Base-by-base conservation (phyloP, 53 echinoderm and acorn worm species). In the Zoroaster sp. region DNA sequence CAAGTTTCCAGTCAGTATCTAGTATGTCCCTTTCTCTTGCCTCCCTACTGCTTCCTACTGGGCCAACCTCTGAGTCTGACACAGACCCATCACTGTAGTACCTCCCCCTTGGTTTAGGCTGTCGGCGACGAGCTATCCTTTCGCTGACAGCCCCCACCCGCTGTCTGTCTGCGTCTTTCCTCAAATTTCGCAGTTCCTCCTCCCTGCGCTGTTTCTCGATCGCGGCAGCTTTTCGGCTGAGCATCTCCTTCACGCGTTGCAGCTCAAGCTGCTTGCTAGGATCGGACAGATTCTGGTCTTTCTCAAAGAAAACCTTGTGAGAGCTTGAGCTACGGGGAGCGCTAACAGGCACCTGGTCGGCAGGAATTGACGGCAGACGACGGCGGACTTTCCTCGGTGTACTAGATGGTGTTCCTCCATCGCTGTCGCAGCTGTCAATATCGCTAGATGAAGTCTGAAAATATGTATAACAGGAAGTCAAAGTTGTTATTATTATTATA, bases 391-490 rank as follows among this genome's bases (percentile, higher is more conserved):
- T 91, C 20, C 94, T 90, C 21, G 94, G 93, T 43, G 96, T 93
- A 51, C 87, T 87, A 9, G 91, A 68, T 18, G 74, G 88, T 34
- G 88, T 77, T 5, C 95, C 96, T 9, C 92, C 89, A 66, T 97
- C 98, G 78, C 95, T 96, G 70, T 97, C 98, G 45, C 91, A 90
- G 51, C 96, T 96, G 71, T 95, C 95, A 31, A 93, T 93, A 47
- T 97, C 98, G 75, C 98, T 96, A 13, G 95, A 95, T 9, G 96
- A 91, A 46, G 91, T 89, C 96, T 94, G 59, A 53, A 39, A 72
- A 12, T n/a, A n/a, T n/a, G n/a, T n/a, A n/a, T n/a, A n/a, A n/a
- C n/a, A n/a, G n/a, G n/a, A n/a, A n/a, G n/a, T n/a, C n/a, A n/a
- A n/a, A n/a, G n/a, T n/a, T n/a, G n/a, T n/a, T n/a, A n/a, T n/a